Conservation (phyloP, 2,888 invertebrate genomes). For the Oligia fasciuncula region DNA sequence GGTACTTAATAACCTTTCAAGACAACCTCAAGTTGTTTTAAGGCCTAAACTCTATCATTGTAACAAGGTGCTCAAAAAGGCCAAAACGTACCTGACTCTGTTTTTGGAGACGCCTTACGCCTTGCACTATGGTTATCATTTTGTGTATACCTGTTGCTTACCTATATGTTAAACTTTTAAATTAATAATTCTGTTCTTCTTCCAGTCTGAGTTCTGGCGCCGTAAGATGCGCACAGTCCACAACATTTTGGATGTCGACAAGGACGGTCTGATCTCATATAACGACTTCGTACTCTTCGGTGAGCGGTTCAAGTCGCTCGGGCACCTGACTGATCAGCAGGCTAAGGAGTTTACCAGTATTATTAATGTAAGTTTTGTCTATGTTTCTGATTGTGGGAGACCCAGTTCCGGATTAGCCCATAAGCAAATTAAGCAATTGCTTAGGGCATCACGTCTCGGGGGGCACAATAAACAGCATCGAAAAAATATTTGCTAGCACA, state of each 20-base stretch:
- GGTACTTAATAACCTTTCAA: neutral
- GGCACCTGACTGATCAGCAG: constrained; percentile 92
- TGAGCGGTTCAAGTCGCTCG: constrained; percentile 93
- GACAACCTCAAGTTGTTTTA: neutral
- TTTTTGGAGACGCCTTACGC: neutral
- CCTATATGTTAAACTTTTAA: neutral
- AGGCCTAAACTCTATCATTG: neutral
- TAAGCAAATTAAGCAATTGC: too few relatives aligned
- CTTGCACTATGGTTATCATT: neutral
- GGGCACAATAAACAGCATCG: too few relatives aligned
- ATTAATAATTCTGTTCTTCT: neutral
- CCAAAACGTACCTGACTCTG: neutral
- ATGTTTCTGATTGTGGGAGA: too few relatives aligned
- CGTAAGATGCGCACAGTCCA: constrained; percentile 96
- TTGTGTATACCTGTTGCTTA: neutral
- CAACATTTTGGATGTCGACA: constrained; percentile 95
- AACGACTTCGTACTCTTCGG: constrained; percentile 94
- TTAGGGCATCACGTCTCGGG: too few relatives aligned
- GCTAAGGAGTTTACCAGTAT: constrained; percentile 92
- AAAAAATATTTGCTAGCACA: too few relatives aligned
- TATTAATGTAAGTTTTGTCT: constrained; percentile 89
- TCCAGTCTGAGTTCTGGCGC: constrained; percentile 93
- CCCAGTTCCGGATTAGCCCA: too few relatives aligned
- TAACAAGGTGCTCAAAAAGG: neutral
- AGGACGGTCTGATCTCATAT: constrained; percentile 95